A percentile compares a stretch with the other conserved stretches of the same genome.
phyloP scores from a whole-genome alignment of 2,888 invertebrate genomes.

The Matsumyia berberina region DNA sequence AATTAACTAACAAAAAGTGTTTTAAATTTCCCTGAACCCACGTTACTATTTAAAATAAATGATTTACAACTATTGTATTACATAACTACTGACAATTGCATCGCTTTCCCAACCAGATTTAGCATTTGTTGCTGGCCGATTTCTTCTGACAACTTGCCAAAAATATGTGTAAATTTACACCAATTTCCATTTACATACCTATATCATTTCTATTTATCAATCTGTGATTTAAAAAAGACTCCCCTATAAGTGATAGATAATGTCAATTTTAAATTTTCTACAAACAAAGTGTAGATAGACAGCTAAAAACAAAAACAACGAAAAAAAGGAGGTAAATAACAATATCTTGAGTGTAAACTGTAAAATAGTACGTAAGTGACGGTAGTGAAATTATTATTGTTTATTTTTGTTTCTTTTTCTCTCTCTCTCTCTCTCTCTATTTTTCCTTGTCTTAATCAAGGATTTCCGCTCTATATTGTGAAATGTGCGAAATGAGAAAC shows the following conservation, averaged over 20 bases:
- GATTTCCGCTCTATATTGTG: slow-evolving; percentile 39
- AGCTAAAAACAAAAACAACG: neutral
- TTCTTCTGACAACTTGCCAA: slow-evolving; percentile 3
- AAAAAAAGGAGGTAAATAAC: slow-evolving; percentile 41
- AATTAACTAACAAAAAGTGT: too few species aligned
- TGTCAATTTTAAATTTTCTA: neutral
- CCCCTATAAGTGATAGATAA: neutral
- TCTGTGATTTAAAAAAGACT: too few species aligned
- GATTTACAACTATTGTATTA: too few species aligned
- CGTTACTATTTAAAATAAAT: too few species aligned
- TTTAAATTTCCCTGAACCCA: too few species aligned
- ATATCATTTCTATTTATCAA: too few species aligned
- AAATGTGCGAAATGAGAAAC: slow-evolving; percentile 48
- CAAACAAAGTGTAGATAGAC: slow-evolving; percentile 3
- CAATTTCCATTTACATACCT: too few species aligned
- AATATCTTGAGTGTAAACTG: slow-evolving; percentile 50
- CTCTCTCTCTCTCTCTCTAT: slow-evolving; percentile 61
- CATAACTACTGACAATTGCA: neutral
- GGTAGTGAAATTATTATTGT: slow-evolving; percentile 58
- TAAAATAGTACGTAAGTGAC: slow-evolving; percentile 44
- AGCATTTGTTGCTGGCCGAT: neutral
- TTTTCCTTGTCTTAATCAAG: slow-evolving; percentile 63
- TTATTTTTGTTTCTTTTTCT: slow-evolving; percentile 64
- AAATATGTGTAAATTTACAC: neutral
- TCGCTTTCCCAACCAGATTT: neutral